A percentile compares a stretch with the other conserved stretches of the same genome.
Evolutionary conservation across 2,113 vertebrate species (phyloP).

Genomic region (Mormoops blainvillei): DNA sequence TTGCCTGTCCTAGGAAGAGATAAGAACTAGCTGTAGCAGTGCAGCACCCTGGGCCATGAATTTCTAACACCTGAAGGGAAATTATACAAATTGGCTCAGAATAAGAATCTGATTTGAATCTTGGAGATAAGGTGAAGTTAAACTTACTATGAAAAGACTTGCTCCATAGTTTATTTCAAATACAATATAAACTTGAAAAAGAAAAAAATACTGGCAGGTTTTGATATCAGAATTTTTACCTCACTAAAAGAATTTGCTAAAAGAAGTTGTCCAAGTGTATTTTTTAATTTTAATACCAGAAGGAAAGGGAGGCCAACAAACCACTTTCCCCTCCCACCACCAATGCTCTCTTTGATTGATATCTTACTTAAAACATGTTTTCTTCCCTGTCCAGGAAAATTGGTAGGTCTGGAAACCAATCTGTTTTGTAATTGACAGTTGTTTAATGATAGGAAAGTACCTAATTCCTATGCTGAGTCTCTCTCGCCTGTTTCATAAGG

Average conservation of each 20-base stretch:
- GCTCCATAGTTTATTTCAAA: not conserved
- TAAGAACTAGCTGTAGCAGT: not conserved
- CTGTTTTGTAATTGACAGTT: not conserved
- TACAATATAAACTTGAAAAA: not conserved
- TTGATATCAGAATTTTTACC: not conserved
- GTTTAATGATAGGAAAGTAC: not conserved
- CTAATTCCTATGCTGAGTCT: not conserved
- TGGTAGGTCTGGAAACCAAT: not conserved
- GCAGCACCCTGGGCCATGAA: not conserved
- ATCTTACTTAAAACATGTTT: not conserved
- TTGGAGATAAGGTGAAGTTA: not conserved
- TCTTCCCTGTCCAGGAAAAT: conserved; percentile 6
- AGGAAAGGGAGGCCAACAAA: not conserved
- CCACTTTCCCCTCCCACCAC: not conserved
- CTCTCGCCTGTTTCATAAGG: not conserved
- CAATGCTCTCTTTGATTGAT: not conserved
- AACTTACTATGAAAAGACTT: not conserved
- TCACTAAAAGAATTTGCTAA: not conserved
- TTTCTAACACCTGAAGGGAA: conserved; percentile 37
- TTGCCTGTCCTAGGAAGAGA: not conserved
- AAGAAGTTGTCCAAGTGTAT: not conserved
- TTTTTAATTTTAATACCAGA: conserved; percentile 34
- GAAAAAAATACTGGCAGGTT: not conserved
- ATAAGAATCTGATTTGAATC: not conserved
- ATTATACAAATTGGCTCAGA: not conserved